Evolutionary conservation across 2,888 invertebrate species (phyloP), one percentile per base, ranked within the genome.

Genomic region (Tenthredo distinguenda): DNA sequence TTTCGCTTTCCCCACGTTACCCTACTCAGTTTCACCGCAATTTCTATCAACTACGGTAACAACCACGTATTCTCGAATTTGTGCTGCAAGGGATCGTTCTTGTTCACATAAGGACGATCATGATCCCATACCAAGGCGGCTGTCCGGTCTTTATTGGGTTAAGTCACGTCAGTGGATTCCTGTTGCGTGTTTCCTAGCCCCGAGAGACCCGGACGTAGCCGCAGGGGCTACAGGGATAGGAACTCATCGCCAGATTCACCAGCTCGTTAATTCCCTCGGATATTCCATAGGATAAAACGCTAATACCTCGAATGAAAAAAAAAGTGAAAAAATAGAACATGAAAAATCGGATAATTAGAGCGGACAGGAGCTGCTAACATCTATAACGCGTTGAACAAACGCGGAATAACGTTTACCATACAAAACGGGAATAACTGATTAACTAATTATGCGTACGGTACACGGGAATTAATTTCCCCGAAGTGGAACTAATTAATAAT

Each of bases 161-260:
- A 81, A 81, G 79, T 81, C 79, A 81, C 79, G 79, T 81, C 79
- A 81, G 62, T 62, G 68, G 62, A 81, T 81, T 81, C 79, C 58
- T 81, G 62, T 81, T 81, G 79, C 79, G 79, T 81, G 79, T 62
- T 81, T 81, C 62, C 68, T 34, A 40, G 10, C 76, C 55, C 58
- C n/a, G 26, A 43, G 47, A 47, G 72, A 72, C 15, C 47, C 12
- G 7, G 40, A 76, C 15, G 26, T 2, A 21, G 26, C 21, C 21
- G 12, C 3, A 62, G 77, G 34, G 26, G 9, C 31, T 77, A n/a
- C 4, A n/a, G 50, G 15, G 50, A 26, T 50, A 74, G 74, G 40
- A 74, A 50, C 77, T 77, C 77, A 77, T 47, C 50, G 50, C 77
- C 77, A 43, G 43, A 74, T 74, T 74, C 43, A 43, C 74, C 21